phyloP scores from a whole-genome alignment of 2,888 invertebrate species.

The Crematogaster levior region DNA sequence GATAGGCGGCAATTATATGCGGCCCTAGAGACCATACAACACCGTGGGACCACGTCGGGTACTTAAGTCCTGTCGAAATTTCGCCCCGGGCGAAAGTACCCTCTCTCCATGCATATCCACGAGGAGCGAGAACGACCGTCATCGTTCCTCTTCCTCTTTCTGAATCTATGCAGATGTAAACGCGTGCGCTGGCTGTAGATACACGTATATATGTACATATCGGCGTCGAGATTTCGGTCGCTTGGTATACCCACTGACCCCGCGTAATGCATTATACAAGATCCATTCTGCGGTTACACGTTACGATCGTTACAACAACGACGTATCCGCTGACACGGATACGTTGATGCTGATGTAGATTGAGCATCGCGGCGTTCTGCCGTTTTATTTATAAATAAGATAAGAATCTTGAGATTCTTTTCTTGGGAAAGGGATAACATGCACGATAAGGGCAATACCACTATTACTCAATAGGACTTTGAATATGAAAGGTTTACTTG shows the following conservation, averaged over 20 bases:
- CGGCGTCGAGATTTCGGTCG: constrained; percentile 68
- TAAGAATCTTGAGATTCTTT: no score
- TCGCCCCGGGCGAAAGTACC: constrained; percentile 35
- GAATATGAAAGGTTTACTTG: constrained; percentile 12
- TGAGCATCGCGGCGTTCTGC: neutral
- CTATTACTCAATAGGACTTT: neutral
- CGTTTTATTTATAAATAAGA: neutral
- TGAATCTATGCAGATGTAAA: constrained; percentile 67
- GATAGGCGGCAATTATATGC: constrained; percentile 44
- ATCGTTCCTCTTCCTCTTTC: neutral
- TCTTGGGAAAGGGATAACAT: neutral
- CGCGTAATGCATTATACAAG: constrained; percentile 66
- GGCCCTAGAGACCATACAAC: constrained; percentile 42
- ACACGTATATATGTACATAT: constrained; percentile 63
- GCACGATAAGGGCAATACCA: neutral
- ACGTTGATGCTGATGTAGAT: constrained; percentile 41
- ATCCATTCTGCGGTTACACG: constrained; percentile 49
- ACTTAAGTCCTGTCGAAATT: constrained; percentile 67
- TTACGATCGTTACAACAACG: constrained; percentile 52
- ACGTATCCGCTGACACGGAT: constrained; percentile 22
- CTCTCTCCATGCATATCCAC: constrained; percentile 71
- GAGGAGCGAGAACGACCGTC: constrained; percentile 49
- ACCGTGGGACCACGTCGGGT: constrained; percentile 39
- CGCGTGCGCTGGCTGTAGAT: constrained; percentile 53
- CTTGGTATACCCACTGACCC: constrained; percentile 42